Evolutionary conservation across 2,888 invertebrate species (phyloP), one percentile per base, ranked within the genome.

Genomic region (Dichetophora obliterata): DNA sequence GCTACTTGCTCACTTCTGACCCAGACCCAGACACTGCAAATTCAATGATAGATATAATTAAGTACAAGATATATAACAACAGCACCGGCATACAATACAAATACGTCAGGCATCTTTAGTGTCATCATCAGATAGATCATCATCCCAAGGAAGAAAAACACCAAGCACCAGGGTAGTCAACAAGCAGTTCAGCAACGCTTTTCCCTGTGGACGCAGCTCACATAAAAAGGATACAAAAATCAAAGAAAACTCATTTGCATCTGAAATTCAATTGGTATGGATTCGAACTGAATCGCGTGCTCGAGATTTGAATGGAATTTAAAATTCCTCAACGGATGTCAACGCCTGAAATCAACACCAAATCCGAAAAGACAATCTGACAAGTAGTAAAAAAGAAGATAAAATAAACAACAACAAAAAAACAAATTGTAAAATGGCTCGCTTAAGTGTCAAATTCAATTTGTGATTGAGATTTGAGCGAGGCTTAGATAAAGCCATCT

Each of bases 251-350:
- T 71, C 78, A 86, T 87, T 87, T 87, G 83, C 87, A 87, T 87
- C 80, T 82, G 78, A 86, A 87, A 87, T 87, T 87, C 81, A 87
- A 87, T 87, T 87, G 83, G 52, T 75, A 71, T 74, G 72, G 57
- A 71, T 68, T 75, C 63, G 50, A 75, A 75, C 74, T 75, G 73
- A 69, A 61, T 59, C 48, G 78, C 79, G 80, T 80, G 75, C 83
- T 85, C 83, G 82, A 82, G 84, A 82, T 83, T 81, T 84, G 83
- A 84, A 84, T 84, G 83, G 85, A 84, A 84, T 85, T 85, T 82
- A 84, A 85, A 85, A 83, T 84, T 85, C 76, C 80, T 57, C 70
- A 82, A 80, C 85, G 83, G 81, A 83, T 83, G 83, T 81, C 81
- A 80, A 77, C 79, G 81, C 82, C 82, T 66, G 83, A 83, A 79